A percentile compares a stretch with the other conserved stretches of the same genome.
Evolutionary conservation across 2,888 invertebrate species (phyloP).

Genomic region (Branchellion lobata): DNA sequence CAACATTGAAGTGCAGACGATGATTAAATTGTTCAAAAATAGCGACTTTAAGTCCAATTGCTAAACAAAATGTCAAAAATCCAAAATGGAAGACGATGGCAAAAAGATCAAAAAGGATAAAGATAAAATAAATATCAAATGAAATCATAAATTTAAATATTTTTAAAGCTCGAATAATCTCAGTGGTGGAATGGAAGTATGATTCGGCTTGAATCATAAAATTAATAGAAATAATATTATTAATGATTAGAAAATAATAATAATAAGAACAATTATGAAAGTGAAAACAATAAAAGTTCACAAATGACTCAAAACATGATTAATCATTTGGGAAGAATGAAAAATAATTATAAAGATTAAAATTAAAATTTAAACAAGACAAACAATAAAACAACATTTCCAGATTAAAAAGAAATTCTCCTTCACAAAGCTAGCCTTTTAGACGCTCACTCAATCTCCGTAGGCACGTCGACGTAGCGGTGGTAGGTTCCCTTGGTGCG

Average conservation of each 20-base stretch:
- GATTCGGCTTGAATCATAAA: too few species aligned
- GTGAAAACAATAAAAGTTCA: background rate
- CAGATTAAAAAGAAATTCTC: too few species aligned
- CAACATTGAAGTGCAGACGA: too few species aligned
- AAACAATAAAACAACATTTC: too few species aligned
- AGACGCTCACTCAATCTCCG: background rate
- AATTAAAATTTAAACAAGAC: background rate
- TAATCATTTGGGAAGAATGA: background rate
- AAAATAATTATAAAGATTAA: background rate
- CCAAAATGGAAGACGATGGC: background rate
- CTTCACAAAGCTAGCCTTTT: too few species aligned
- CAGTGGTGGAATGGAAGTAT: too few species aligned
- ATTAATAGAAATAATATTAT: too few species aligned
- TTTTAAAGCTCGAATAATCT: too few species aligned
- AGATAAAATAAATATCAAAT: background rate
- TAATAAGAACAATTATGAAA: background rate
- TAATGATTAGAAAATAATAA: too few species aligned
- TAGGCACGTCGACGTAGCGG: constrained; percentile 21
- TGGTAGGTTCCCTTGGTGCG: background rate
- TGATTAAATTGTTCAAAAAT: background rate
- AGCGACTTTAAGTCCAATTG: background rate
- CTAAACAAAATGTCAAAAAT: background rate
- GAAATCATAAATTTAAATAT: too few species aligned
- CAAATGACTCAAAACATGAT: background rate
- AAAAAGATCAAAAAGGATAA: background rate